Percentiles rank a stretch among this genome's conserved stretches.
These are phyloP conservation scores for Timema cristinae DNA, from an alignment of 2,888 invertebrate species.

Conservation along the genomic window DNA sequence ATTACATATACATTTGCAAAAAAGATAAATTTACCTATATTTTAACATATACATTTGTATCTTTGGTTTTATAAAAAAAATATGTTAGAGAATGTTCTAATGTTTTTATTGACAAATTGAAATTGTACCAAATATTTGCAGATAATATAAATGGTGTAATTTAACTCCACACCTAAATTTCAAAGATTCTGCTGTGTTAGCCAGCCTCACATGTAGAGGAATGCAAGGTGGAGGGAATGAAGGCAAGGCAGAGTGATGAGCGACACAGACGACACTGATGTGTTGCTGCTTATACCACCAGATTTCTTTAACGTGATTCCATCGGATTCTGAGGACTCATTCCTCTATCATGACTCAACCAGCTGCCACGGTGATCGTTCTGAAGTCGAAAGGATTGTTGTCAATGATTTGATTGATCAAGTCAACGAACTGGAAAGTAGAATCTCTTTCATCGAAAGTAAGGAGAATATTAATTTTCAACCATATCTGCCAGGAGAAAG, in stretches of 20 bases:
- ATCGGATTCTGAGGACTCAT: slow-evolving; percentile 44
- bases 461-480: slow-evolving; percentile 39
- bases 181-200: too few species aligned
- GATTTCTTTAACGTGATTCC: slow-evolving; percentile 62
- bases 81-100: too few species aligned
- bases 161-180: too few species aligned
- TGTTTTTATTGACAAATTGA: too few species aligned
- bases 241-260: slow-evolving; percentile 50
- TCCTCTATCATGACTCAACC: slow-evolving; percentile 47
- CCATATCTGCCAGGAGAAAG: too few species aligned
- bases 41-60: too few species aligned
- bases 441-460: slow-evolving; percentile 49
- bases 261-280: slow-evolving; percentile 78
- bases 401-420: slow-evolving; percentile 60
- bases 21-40: too few species aligned
- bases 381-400: slow-evolving; percentile 42
- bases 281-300: slow-evolving; percentile 73
- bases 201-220: not conserved
- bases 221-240: not conserved
- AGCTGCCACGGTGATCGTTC: slow-evolving; percentile 37
- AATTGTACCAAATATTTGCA: slow-evolving; percentile 1
- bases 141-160: not conserved
- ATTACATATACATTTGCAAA: too few species aligned
- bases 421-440: slow-evolving; percentile 55
- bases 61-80: too few species aligned